Base-by-base conservation (phyloP, 2,797 vertebrate species). In the Myotis vivesi region DNA sequence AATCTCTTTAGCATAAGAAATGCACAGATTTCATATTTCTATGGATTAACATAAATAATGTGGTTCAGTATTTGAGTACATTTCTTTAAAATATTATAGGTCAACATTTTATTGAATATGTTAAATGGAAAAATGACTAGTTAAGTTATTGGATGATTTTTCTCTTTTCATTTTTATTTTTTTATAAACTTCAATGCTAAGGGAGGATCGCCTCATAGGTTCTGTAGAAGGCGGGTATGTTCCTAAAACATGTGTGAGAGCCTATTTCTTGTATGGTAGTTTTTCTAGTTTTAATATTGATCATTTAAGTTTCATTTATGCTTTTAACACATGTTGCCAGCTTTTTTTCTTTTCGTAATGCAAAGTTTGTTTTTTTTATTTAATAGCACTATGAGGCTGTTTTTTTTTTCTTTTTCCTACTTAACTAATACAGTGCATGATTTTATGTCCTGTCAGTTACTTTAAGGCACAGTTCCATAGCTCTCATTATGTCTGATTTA, bases 171-270 rank as follows among this genome's bases (percentile, higher is more conserved):
- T 97, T 96, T 97, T 84, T 97, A 89, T 98, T 96, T 93, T 8
- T 85, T 59, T 88, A 73, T 96, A 94, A 97, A 94, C 57, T 38
- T 96, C 84, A 0, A 98, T 98, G 98, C 98, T 98, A 98, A 99
- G 99, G 98, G 99, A 99, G 99, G 98, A 96, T 99, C 98, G 72
- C 99, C 98, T 98, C 99, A 98, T 98, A 99, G 99, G 98, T 99
- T 99, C 98, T 98, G 97, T 98, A 99, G 98, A 98, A 98, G 98
- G 98, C 98, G 98, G 99, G 99, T 99, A 99, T 96, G 99, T 99
- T 98, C 95, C 93, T 96, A 93, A 97, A 97, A 80, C 87, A 91
- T 79, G 95, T 93, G 96, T 98, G 98, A 97, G 95, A 87, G 87
- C 94, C 77, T 92, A 23, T 95, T 95, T 97, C 77, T 97, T 89